Evolutionary conservation across 2,888 invertebrate genomes (phyloP), one percentile per base, ranked within the genome.

Genomic region (Temnothorax unifasciatus): DNA sequence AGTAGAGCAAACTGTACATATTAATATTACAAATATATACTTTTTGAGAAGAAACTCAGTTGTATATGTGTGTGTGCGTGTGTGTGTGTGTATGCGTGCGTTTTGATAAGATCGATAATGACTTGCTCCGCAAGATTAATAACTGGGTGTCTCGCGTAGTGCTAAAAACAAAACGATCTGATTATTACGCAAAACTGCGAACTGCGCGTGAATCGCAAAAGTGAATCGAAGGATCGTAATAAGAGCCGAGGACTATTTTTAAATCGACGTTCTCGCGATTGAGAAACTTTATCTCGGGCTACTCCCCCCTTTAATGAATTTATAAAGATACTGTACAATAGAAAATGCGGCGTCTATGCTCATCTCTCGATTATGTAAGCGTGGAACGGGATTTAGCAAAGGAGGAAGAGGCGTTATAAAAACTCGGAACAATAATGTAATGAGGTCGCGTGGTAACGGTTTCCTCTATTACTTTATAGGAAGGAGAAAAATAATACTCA

Each of bases 401-500:
- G 21, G 25, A 25, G 71, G 11, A 64, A 50, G 63, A 59, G 41
- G 63, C 25, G n/a, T 61, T 61, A 74, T 61, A 74, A 73, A 84
- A 64, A 75, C 66, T 85, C 82, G 25, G 61, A 77, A 77, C 74
- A 68, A 74, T 85, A 59, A 79, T 50, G 61, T 59, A 85, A 41
- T 64, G 82, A 38, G 34, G 4, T 52, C 59, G 82, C n/a, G n/a
- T 74, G 47, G 73, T 63, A 71, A 82, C 15, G 21, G 54, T 82
- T 73, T 64, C 25, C 54, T 73, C 54, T 44, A 44, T 44, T 82
- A 76, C 6, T 54, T 38, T 68, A 8, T 57, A 47, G 9, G 61
- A 64, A 61, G 34, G 13, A 66, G 13, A 66, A 29, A 83, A 44
- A 87, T 89, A 89, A 89, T 89, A 89, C 90, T 89, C 90, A 85